Conservation (phyloP, 2,797 vertebrate genomes). For the Cossypha niveicapilla region DNA sequence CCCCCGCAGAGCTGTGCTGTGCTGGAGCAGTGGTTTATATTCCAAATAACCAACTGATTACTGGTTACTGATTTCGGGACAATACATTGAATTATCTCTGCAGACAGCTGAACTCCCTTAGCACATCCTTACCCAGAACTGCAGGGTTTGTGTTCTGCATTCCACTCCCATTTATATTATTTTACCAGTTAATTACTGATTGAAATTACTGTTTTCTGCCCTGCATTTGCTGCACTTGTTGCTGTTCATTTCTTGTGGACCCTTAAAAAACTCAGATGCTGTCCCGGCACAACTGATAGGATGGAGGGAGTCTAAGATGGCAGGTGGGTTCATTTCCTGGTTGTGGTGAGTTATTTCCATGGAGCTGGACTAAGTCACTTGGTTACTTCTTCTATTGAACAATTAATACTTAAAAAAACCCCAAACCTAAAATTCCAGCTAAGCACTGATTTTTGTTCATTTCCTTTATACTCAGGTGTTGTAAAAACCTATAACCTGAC, state of each 20-base stretch:
- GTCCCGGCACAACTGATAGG: background rate
- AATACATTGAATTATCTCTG: background rate
- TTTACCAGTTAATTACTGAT: background rate
- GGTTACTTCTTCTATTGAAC: background rate
- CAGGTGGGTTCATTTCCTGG: background rate
- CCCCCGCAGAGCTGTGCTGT: background rate
- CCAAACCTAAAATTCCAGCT: background rate
- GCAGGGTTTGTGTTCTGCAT: background rate
- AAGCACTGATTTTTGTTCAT: background rate
- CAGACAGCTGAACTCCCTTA: background rate
- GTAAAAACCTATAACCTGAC: constrained; percentile 88
- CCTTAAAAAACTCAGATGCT: background rate
- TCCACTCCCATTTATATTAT: background rate
- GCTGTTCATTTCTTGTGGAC: background rate
- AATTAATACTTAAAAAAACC: background rate
- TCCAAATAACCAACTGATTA: background rate
- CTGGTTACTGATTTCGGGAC: background rate
- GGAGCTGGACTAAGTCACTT: background rate
- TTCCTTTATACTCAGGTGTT: constrained; percentile 78
- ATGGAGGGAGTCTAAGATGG: background rate
- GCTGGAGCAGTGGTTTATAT: background rate
- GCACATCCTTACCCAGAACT: background rate
- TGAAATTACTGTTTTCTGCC: background rate
- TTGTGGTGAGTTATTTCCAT: background rate
- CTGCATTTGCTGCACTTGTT: background rate